phyloP scores from a whole-genome alignment of 2,888 invertebrate species.

The Drosophila kanekoi region DNA sequence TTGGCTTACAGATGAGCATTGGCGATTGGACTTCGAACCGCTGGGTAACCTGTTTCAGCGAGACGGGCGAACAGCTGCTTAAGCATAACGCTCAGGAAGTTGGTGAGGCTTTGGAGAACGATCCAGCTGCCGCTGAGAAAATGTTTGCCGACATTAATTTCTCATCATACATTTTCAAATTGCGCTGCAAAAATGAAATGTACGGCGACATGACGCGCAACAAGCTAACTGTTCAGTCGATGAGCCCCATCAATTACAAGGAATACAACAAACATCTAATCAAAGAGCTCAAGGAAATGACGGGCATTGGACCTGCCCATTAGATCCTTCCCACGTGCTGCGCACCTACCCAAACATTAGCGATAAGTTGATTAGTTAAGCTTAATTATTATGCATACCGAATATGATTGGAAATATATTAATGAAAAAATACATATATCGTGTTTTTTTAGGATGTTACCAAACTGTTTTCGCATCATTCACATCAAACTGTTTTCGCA shows the following conservation, averaged over 20 bases:
- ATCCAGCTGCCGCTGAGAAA: slow-evolving; percentile 89
- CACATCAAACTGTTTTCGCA: neutral
- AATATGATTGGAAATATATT: slow-evolving; percentile 21
- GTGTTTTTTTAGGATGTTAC: slow-evolving; percentile 5
- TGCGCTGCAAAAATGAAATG: slow-evolving; percentile 95
- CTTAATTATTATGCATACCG: slow-evolving; percentile 13
- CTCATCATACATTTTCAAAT: slow-evolving; percentile 92
- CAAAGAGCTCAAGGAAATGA: slow-evolving; percentile 88
- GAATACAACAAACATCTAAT: slow-evolving; percentile 91
- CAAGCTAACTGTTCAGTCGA: slow-evolving; percentile 90
- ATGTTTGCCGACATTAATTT: slow-evolving; percentile 92
- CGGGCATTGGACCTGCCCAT: slow-evolving; percentile 86
- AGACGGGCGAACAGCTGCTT: slow-evolving; percentile 91
- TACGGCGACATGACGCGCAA: slow-evolving; percentile 90
- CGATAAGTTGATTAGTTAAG: slow-evolving; percentile 29
- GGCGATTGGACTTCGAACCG: slow-evolving; percentile 94
- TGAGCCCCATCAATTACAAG: slow-evolving; percentile 90
- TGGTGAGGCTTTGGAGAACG: slow-evolving; percentile 90
- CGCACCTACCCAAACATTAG: slow-evolving; percentile 24
- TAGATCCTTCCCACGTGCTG: slow-evolving; percentile 42
- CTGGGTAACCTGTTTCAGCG: slow-evolving; percentile 96
- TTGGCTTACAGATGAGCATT: slow-evolving; percentile 89
- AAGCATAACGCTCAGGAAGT: slow-evolving; percentile 90
- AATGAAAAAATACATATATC: slow-evolving; percentile 1
- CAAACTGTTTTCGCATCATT: neutral